Evolutionary conservation across 1,140 invertebrate genomes (phyloP), one percentile per base, ranked within the genome.

Genomic region (Plodia interpunctella): DNA sequence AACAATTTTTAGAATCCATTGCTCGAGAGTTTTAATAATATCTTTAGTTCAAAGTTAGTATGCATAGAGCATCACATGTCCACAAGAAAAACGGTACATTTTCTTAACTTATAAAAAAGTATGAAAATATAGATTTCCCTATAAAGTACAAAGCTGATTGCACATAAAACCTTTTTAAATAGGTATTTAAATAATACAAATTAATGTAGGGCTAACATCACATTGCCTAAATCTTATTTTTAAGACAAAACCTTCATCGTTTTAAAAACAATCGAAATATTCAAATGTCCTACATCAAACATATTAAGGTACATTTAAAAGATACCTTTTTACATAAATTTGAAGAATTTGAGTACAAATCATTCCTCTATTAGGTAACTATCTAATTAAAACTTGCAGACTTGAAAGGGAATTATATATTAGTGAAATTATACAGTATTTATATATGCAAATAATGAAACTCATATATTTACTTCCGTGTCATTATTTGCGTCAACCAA

Each of bases 201-300:
- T 62, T 74, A 64, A 73, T 44, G 49, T 65, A 76, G 65, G 59
- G 35, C 74, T 74, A 74, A 66, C 38, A 76, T 76, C 71, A 76
- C 69, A 62, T 70, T 65, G 25, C 61, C 62, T 62, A 67, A 49
- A 62, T 53, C 57, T 60, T 62, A 54, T 62, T 28, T 44, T 38
- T n/a, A n/a, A 51, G 30, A 60, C 19, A 21, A 53, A 25, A 25
- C 19, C 19, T 25, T n/a, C 20, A 21, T 25, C 0, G 51, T 21
- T 18, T 20, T 53, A 53, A 5, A 53, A 53, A 4, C 10, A 53
- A 53, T 13, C 19, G 9, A 13, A 18, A 51, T 51, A 17, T 20
- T 25, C 60, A 65, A 65, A 59, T 49, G 59, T 62, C 61, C 49
- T 57, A 57, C 53, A 60, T 62, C 54, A 60, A 51, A 20, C 5